A percentile compares a stretch with the other conserved stretches of the same genome.
These are phyloP conservation scores for Coregonus suidteri DNA, from an alignment of 2,797 vertebrate genomes.

Conservation along the genomic window DNA sequence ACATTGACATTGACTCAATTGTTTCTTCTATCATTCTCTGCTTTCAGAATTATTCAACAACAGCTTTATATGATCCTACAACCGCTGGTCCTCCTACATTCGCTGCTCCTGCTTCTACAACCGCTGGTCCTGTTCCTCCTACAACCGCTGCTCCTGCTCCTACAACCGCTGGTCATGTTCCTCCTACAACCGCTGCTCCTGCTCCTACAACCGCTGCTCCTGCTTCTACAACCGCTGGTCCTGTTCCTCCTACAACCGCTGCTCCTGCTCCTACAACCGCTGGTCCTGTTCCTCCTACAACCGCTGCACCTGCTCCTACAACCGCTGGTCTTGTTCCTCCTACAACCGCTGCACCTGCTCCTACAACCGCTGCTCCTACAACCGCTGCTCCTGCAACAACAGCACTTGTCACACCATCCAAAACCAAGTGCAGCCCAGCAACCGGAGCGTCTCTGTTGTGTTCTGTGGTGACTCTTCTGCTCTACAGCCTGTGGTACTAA, in stretches of 20 bases:
- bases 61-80: background rate
- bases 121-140: background rate
- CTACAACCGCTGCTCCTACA: background rate
- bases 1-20: background rate
- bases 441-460: constrained; percentile 36
- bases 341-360: background rate
- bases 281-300: background rate
- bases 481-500: constrained; percentile 39
- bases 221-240: background rate
- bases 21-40: background rate
- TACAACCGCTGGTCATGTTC: fast-evolving
- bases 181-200: background rate
- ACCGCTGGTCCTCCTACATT: background rate
- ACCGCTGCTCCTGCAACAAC: background rate
- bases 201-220: background rate
- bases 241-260: background rate
- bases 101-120: background rate
- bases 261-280: background rate
- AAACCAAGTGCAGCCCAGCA: background rate
- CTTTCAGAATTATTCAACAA: background rate
- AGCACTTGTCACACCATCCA: background rate
- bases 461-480: constrained; percentile 23
- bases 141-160: background rate
- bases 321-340: background rate
- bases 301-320: background rate